Conservation (phyloP, 2,888 invertebrate genomes). For the Deroplatys truncata region DNA sequence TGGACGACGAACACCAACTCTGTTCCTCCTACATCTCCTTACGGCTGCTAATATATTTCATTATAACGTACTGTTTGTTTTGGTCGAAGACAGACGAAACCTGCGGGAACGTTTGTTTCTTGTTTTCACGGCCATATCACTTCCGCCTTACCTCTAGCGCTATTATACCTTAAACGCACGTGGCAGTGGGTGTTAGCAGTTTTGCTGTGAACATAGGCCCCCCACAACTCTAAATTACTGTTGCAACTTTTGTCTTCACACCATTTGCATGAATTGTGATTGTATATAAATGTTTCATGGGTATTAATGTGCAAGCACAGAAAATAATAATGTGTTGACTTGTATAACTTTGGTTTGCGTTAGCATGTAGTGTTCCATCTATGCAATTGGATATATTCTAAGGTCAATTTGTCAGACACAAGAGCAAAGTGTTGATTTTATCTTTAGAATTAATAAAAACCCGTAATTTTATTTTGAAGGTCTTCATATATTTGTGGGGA, state of each 20-base stretch:
- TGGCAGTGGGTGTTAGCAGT: neutral
- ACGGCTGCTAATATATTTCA: neutral
- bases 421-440: no score
- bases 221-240: neutral
- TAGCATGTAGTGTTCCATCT: no score
- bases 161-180: neutral
- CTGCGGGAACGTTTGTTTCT: neutral
- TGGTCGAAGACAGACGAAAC: neutral
- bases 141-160: neutral
- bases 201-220: no score
- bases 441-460: no score
- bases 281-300: neutral
- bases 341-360: no score
- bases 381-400: no score
- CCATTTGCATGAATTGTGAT: neutral
- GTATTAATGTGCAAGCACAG: neutral
- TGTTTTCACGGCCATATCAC: neutral
- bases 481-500: no score
- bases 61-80: neutral
- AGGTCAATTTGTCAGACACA: no score
- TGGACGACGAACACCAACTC: neutral
- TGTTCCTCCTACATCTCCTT: neutral
- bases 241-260: neutral
- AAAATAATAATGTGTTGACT: neutral
- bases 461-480: no score